phyloP scores from a whole-genome alignment of 92 coral and sea anemone species.

The Parazoanthus atlanticus region DNA sequence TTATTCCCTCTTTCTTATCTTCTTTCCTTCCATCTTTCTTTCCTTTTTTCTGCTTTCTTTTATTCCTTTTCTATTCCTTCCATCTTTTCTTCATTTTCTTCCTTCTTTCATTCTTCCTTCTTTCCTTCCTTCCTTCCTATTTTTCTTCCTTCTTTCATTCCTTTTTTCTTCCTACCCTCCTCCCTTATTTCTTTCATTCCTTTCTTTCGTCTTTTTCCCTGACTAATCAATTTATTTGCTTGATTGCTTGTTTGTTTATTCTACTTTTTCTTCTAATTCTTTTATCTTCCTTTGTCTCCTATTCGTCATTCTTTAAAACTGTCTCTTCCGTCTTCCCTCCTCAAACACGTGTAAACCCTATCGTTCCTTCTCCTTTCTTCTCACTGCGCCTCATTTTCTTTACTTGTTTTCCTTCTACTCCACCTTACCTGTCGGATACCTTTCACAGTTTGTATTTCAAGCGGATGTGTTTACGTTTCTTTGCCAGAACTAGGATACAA shows the following conservation, averaged over 20 bases:
- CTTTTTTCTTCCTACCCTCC: neutral
- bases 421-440: neutral
- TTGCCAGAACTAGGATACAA: constrained; percentile 85
- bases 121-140: neutral
- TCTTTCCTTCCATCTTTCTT: neutral
- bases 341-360: neutral
- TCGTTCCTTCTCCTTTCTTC: too few relatives aligned
- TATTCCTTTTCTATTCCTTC: neutral
- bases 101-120: neutral
- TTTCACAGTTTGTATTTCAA: neutral
- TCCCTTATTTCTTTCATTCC: too few relatives aligned
- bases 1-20: neutral
- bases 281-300: neutral
- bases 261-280: neutral
- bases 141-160: neutral
- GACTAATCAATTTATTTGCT: too few relatives aligned
- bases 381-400: too few relatives aligned
- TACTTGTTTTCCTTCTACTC: neutral
- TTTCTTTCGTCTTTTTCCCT: neutral
- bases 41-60: neutral
- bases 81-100: neutral
- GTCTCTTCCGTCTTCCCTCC: neutral
- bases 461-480: neutral
- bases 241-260: neutral
- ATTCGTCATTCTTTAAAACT: neutral